Evolutionary conservation across 2,113 vertebrate species (phyloP).

Genomic region (Muntiacus muntjak): DNA sequence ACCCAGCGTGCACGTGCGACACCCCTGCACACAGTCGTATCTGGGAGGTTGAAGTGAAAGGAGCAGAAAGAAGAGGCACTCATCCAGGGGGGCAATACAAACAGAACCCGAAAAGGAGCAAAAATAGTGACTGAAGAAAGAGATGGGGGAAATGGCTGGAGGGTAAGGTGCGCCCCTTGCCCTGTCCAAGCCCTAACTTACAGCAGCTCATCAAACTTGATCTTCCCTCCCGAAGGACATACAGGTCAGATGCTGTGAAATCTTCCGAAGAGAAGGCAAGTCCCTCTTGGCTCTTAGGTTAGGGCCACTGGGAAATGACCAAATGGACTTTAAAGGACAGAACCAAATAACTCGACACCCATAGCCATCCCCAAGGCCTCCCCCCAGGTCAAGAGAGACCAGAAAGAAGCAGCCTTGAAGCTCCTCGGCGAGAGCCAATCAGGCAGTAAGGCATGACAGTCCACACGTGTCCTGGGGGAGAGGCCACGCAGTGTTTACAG

Average conservation of each 20-base stretch:
- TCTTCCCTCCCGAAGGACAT: neutral
- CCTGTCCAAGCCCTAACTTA: neutral
- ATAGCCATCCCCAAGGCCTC: neutral
- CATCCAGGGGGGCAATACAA: neutral
- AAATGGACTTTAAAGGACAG: neutral
- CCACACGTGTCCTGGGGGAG: slow-evolving; percentile 35
- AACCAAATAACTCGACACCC: neutral
- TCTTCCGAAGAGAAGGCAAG: neutral
- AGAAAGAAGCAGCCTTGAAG: neutral
- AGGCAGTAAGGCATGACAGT: slow-evolving; percentile 54
- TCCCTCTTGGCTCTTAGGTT: neutral
- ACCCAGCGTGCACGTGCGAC: neutral
- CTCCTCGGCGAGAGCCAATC: slow-evolving; percentile 18
- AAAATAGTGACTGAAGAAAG: neutral
- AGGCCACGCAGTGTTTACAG: slow-evolving; percentile 50
- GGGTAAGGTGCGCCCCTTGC: neutral
- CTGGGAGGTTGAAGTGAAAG: neutral
- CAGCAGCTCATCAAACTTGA: neutral
- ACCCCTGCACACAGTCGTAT: neutral
- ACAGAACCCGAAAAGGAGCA: neutral
- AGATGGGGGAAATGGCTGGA: neutral
- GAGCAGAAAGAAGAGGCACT: neutral
- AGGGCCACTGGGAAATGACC: neutral
- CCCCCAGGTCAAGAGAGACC: neutral
- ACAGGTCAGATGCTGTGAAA: neutral